Base-by-base conservation (phyloP, 2,888 invertebrate genomes). In the Tortricodes alternella region DNA sequence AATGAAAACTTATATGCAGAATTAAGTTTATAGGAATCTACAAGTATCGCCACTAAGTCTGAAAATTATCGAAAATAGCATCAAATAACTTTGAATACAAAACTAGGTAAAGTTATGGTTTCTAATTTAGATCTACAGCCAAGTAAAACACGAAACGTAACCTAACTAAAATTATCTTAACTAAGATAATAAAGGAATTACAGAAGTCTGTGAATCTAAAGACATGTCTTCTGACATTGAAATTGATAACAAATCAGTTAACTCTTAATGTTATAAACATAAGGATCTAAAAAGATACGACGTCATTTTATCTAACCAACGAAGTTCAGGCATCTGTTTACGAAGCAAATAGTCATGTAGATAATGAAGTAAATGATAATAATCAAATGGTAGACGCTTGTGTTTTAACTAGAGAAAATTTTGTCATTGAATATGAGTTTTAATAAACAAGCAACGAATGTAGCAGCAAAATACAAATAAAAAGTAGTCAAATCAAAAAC, bases 301-400 rank as follows among this genome's bases (percentile, higher is more conserved):
- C 9, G 11, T 44, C 4, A 6, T 8, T 2, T 56, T 49, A 48
- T 56, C 41, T 43, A 19, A 37, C 19, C 18, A 21, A 32, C 19
- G 55, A 44, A 56, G 49, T 56, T 56, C 55, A 56, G 34, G 9
- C 34, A 6, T 43, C 35, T 46, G 35, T 49, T 48, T n/a, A 34
- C 55, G 27, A 11, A 49, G 49, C 49, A 56, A 56, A 56, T 56
- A 56, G 21, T 29, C 23, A 41, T 35, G 23, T 18, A 29, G 55
- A 56, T 56, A 56, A 49, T 49, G 41, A 18, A 11, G 13, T n/a
- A 5, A 46, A 32, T 44, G 44, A 44, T 29, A 44, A 44, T 44
- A 44, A 44, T 44, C 6, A 29, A 18, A 18, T 18, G 6, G 18
- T 16, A 27, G 44, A 44, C 18, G 44, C 29, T 29, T 15, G 44